Evolutionary conservation across 2,113 vertebrate genomes (phyloP).

Genomic region (Seriola dumerili): DNA sequence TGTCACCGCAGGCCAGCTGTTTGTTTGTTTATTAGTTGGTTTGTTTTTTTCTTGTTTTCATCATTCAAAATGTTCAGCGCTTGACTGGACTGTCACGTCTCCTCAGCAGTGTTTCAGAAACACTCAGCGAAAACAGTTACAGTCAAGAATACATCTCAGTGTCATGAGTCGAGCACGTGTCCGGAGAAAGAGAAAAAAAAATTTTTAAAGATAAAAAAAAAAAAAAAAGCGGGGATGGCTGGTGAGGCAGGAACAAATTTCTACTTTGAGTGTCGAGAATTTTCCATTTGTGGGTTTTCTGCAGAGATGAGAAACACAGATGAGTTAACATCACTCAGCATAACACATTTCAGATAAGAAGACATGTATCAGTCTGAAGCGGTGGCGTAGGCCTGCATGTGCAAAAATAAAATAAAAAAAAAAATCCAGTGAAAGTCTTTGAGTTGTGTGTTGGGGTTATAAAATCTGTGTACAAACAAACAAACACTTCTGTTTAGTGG

Average conservation of each 20-base stretch:
- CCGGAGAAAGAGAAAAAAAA: slow-evolving; percentile 40
- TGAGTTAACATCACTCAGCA: not conserved
- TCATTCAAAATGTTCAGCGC: slow-evolving; percentile 49
- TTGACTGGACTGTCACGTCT: slow-evolving; percentile 39
- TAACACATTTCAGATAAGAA: not conserved
- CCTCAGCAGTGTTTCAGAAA: slow-evolving; percentile 51
- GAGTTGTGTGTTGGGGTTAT: slow-evolving; percentile 34
- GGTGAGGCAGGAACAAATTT: slow-evolving; percentile 41
- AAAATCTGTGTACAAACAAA: slow-evolving; percentile 40
- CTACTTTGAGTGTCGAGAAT: slow-evolving; percentile 36
- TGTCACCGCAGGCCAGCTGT: slow-evolving; percentile 80
- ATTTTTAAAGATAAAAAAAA: not conserved
- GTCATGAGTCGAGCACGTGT: slow-evolving; percentile 54
- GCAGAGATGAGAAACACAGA: slow-evolving; percentile 57
- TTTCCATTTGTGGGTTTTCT: slow-evolving; percentile 71
- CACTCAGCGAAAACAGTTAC: slow-evolving; percentile 11
- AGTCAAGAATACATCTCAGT: slow-evolving; percentile 26
- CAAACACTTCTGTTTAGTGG: slow-evolving; percentile 50
- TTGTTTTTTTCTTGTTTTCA: slow-evolving; percentile 25
- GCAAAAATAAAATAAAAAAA: not conserved
- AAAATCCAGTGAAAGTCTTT: not conserved
- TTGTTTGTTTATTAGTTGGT: slow-evolving; percentile 46
- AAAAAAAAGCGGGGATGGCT: slow-evolving; percentile 7
- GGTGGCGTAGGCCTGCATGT: not conserved
- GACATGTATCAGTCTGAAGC: not conserved